Evolutionary conservation across 2,797 vertebrate species (phyloP).

Genomic region (Scarus forsteni): DNA sequence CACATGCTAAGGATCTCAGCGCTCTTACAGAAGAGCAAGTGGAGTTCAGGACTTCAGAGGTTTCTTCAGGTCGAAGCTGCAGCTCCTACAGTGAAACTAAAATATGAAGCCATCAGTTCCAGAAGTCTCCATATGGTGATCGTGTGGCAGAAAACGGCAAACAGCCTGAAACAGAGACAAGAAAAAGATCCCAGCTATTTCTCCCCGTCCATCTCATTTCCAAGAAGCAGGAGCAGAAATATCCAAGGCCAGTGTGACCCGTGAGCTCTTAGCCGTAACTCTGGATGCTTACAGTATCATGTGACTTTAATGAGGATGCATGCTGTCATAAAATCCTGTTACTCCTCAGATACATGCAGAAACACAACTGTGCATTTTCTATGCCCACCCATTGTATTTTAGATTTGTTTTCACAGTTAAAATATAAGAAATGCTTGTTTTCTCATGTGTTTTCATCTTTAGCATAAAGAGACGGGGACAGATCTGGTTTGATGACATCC

Average conservation of each 20-base stretch:
- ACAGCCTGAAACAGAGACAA: slow-evolving; percentile 23
- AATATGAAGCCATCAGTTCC: not conserved
- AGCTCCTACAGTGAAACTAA: slow-evolving; percentile 3
- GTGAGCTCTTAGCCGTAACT: slow-evolving; percentile 43
- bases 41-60: not conserved
- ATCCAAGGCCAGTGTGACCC: slow-evolving; percentile 36
- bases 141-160: slow-evolving; percentile 23
- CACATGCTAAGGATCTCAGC: no score
- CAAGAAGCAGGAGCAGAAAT: slow-evolving; percentile 38
- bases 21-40: not conserved
- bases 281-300: slow-evolving; percentile 13
- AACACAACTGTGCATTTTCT: no score
- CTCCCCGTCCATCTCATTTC: slow-evolving; percentile 15
- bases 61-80: not conserved
- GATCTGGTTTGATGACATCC: no score
- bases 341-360: no score
- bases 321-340: no score
- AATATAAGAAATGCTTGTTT: no score
- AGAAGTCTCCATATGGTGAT: slow-evolving; percentile 23
- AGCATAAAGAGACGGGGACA: no score
- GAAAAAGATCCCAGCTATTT: slow-evolving; percentile 4
- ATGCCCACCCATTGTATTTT: no score
- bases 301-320: slow-evolving; percentile 15
- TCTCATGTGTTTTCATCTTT: no score
- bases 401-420: no score